Conservation (phyloP, 2,797 vertebrate genomes). For the Molothrus ater region DNA sequence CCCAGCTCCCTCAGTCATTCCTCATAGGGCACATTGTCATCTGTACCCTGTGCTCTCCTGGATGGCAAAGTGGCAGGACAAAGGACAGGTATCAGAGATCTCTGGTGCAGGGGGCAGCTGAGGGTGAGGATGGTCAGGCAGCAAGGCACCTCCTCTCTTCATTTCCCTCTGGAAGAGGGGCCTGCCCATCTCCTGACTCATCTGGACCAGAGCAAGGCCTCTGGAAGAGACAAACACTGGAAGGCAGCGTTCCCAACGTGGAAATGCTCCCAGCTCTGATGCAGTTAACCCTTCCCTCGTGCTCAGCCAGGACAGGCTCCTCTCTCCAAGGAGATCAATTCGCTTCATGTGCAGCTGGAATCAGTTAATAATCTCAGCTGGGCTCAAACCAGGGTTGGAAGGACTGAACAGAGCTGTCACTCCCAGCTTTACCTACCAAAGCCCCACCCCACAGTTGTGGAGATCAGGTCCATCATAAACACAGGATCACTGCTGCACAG, state of each 20-base stretch:
- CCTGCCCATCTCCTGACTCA: background rate
- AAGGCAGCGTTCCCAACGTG: rapidly evolving
- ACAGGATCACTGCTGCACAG: rapidly evolving
- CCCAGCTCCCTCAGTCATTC: background rate
- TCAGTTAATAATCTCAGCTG: background rate
- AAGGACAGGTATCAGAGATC: background rate
- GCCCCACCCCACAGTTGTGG: rapidly evolving
- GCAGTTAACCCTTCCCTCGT: background rate
- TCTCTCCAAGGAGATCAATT: background rate
- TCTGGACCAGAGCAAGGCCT: background rate
- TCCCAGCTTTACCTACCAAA: background rate
- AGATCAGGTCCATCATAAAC: rapidly evolving
- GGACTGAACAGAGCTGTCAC: background rate
- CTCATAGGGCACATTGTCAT: rapidly evolving
- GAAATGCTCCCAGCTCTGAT: background rate
- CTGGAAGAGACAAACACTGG: background rate
- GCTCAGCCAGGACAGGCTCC: rapidly evolving
- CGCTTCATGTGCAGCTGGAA: rapidly evolving
- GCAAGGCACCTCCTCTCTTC: background rate
- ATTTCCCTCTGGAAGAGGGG: background rate
- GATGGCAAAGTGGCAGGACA: background rate
- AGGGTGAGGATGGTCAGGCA: background rate
- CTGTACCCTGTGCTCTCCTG: background rate
- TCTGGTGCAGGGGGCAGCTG: background rate
- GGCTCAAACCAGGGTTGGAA: background rate